Base-by-base conservation (phyloP, 2,113 vertebrate species). In the Macaca fascicularis region DNA sequence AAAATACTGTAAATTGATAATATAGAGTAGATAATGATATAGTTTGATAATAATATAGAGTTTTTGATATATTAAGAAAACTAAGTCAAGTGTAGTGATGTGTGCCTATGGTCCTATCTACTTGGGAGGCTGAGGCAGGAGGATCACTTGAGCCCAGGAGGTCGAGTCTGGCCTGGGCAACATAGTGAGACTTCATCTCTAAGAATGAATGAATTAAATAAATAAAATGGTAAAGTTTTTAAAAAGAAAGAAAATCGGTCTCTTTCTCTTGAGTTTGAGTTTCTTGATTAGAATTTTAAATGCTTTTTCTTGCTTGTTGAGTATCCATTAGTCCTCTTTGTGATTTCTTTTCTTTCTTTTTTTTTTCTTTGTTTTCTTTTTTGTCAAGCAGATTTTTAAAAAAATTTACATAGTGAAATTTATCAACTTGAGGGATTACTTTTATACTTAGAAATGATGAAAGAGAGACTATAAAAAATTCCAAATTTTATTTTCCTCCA, bases 1-100 rank as follows among this genome's bases (percentile, higher is more conserved):
- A 64, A 64, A 30, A 32, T 14, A 64, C 12, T 64, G 61, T 64
- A 64, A 13, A 32, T 32, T 14, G 27, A 76, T 17, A 69, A 52
- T 52, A 48, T 16, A 57, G 20, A n/a, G 2, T 17, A 94, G 32
- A 78, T 14, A 70, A 55, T 45, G 74, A 45, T 52, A 50, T 6
- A 72, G 17, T 64, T 64, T 69, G 67, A 78, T 22, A 61, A 55
- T 45, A 78, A 45, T 48, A 50, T 13, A 72, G 20, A 40, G 2
- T 8, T 94, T 9, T 90, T 83, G 90, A 23, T 84, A 40, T 40
- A 75, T 79, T 93, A 61, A 83, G 59, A 82, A 89, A 96, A 48
- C 35, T 1, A 69, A 30, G 61, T 64, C 61, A 64, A 64, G 61
- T 30, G 61, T 27, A 64, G 27, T 64, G 61, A 32, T 64, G 61